Base-by-base conservation (phyloP, 2,888 invertebrate species). In the Euproctis similis region DNA sequence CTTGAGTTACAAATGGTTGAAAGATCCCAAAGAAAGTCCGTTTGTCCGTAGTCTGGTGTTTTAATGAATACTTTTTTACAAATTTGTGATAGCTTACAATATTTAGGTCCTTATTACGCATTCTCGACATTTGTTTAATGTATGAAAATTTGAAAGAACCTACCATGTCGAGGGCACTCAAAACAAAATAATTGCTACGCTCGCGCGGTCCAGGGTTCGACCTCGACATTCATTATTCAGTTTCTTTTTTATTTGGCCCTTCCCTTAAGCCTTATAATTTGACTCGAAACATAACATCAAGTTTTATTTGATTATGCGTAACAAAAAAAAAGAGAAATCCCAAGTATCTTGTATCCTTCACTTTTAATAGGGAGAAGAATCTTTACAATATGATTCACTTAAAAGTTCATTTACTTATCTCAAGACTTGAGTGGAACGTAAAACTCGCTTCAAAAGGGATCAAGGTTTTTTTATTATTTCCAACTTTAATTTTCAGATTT, bases 161-260 rank as follows among this genome's bases (percentile, higher is more conserved):
- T 71, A 76, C 77, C 75, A 72, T 74, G 82, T 77, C 81, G 84
- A 82, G 82, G 82, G 77, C 67, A 72, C 84, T 84, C 80, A 67
- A 82, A 80, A 82, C 81, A 77, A 81, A 81, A 82, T 84, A 82
- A 84, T 82, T 82, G 80, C 77, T 76, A 71, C 78, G 77, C 78
- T 76, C 75, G 73, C 77, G 70, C 70, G 75, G 75, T 71, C 75
- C 71, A 64, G 65, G 75, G 69, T 74, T 80, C 66, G 77, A 75
- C 72, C 77, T 72, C 71, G 67, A 70, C 80, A 78, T 81, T 81
- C 80, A 81, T 82, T 84, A 84, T 82, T 82, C 81, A 81, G 81
- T 78, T 84, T 81, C 80, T 80, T 78, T 81, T 82, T 75, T 66
- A 55, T 69, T 73, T 73, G 72, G 78, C 77, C 73, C 73, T 76